Conservation (phyloP, 2,888 invertebrate genomes). For the Platycheirus rosarum region DNA sequence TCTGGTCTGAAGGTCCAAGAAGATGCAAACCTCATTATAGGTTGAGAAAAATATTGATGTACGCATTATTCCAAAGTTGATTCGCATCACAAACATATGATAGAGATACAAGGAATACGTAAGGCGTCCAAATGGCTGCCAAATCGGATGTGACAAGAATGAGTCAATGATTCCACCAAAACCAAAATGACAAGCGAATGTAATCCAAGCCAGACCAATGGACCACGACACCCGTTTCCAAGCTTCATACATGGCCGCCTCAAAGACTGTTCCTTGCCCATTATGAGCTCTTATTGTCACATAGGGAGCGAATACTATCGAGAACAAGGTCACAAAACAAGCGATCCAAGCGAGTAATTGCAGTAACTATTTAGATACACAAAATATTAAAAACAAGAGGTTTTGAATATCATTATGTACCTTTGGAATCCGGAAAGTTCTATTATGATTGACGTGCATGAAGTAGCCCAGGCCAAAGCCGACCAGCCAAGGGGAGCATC, state of each 20-base stretch:
- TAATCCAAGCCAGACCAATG: conserved; percentile 70
- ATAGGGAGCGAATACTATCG: conserved; percentile 59
- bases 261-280: conserved; percentile 36
- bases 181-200: conserved; percentile 74
- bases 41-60: conserved; percentile 51
- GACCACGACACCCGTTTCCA: conserved; percentile 68
- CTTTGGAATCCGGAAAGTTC: conserved; percentile 68
- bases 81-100: conserved; percentile 62
- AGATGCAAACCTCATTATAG: conserved; percentile 52
- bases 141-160: conserved; percentile 67
- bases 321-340: conserved; percentile 24
- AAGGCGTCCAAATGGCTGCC: conserved; percentile 74
- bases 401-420: conserved; percentile 4
- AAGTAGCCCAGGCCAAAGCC: conserved; percentile 78
- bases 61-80: conserved; percentile 46
- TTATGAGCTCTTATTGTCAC: not conserved
- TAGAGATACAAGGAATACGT: conserved; percentile 72
- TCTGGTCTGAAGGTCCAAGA: not conserved
- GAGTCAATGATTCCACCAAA: conserved; percentile 73
- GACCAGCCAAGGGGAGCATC: conserved; percentile 78
- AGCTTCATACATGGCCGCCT: conserved; percentile 63
- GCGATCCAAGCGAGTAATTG: conserved; percentile 52
- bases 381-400: no score
- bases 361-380: not conserved
- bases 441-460: conserved; percentile 73